Evolutionary conservation across 1,140 invertebrate species (phyloP).

Genomic region (Sarcophaga peregrina): DNA sequence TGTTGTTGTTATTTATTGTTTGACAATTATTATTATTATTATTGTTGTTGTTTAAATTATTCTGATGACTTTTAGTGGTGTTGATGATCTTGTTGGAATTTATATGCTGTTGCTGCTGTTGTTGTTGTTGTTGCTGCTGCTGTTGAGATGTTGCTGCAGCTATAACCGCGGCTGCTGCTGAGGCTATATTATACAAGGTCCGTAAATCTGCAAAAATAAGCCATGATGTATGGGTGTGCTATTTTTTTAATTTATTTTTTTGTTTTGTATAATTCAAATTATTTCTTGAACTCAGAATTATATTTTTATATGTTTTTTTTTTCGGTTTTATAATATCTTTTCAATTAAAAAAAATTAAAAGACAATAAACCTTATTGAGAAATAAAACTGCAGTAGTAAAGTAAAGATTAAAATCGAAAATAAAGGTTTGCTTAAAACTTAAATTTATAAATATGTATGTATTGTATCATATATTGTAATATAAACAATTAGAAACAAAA

Average conservation of each 20-base stretch:
- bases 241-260: constrained; percentile 17
- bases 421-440: neutral
- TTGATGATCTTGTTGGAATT: neutral
- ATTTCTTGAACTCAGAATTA: neutral
- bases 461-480: too few species aligned
- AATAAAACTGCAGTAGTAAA: constrained; percentile 6
- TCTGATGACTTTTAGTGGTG: neutral
- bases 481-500: too few species aligned
- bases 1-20: constrained; percentile 35
- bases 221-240: constrained; percentile 34
- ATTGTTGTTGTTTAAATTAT: neutral
- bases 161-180: constrained; percentile 58
- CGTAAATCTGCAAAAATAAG: constrained; percentile 65
- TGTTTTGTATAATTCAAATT: neutral
- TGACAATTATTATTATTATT: neutral
- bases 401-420: neutral
- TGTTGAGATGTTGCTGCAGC: constrained; percentile 50
- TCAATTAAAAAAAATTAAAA: constrained; percentile 14
- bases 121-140: constrained; percentile 12
- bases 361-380: neutral
- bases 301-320: too few species aligned
- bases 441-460: too few species aligned
- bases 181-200: constrained; percentile 65
- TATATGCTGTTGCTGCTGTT: neutral
- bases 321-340: neutral